Conservation (phyloP, 2,888 invertebrate species). For the Drosophila birchii region DNA sequence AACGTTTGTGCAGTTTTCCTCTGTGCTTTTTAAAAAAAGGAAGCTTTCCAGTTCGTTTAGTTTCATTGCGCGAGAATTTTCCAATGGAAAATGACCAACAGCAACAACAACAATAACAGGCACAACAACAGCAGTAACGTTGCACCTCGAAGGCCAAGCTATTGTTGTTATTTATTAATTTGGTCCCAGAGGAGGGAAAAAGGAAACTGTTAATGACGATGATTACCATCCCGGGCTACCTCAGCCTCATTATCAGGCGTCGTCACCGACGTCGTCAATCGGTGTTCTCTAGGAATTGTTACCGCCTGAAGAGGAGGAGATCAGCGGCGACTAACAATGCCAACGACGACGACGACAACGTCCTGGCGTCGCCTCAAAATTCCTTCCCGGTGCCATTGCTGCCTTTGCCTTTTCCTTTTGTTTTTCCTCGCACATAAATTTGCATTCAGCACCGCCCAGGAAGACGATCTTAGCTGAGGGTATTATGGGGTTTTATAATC, state of each 20-base stretch:
- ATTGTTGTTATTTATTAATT: conserved; percentile 45
- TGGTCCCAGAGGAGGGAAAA: conserved; percentile 16
- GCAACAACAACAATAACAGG: not conserved
- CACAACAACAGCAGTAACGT: not conserved
- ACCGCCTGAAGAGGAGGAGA: conserved; percentile 17
- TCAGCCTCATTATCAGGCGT: conserved; percentile 37
- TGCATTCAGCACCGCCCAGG: conserved; percentile 26
- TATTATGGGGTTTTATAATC: not conserved
- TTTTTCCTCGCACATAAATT: conserved; percentile 20
- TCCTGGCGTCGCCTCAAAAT: conserved; percentile 47
- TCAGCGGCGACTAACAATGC: conserved; percentile 16
- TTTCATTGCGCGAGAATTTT: conserved; percentile 71
- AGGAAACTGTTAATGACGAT: conserved; percentile 48
- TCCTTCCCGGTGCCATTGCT: conserved; percentile 10
- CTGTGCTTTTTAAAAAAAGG: conserved; percentile 60
- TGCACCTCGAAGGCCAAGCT: conserved; percentile 53
- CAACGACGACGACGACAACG: conserved; percentile 20
- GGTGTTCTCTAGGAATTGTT: conserved; percentile 4
- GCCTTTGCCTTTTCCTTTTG: conserved; percentile 13
- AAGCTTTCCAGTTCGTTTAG: conserved; percentile 75
- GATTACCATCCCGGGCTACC: conserved; percentile 35
- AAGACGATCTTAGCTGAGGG: not conserved
- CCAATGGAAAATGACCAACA: conserved; percentile 33
- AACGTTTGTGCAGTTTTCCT: conserved; percentile 34
- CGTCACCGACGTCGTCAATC: conserved; percentile 36